A percentile compares a stretch with the other conserved stretches of the same genome.
Conservation (phyloP, 2,113 vertebrate species). For the Bos indicus region DNA sequence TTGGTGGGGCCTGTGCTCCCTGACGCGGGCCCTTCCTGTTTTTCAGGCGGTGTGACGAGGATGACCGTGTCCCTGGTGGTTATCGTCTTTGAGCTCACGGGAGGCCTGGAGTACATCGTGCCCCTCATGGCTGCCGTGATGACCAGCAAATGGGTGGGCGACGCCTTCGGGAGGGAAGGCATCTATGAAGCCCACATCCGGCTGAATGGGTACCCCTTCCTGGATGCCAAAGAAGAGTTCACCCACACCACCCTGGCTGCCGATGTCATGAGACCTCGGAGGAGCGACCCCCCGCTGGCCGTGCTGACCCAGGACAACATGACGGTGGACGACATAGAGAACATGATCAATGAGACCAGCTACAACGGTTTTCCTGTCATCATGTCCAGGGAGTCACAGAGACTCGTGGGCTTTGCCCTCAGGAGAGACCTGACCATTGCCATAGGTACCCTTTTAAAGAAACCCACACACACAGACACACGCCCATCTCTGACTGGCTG, state of each 20-base stretch:
- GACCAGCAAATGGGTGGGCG: constrained; percentile 99
- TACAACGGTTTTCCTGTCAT: constrained; percentile 99
- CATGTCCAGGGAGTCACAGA: constrained; percentile 97
- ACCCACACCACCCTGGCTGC: constrained; percentile 96
- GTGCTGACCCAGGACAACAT: constrained; percentile 98
- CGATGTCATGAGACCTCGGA: constrained; percentile 96
- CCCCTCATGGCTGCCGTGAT: constrained; percentile 99
- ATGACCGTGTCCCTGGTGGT: constrained; percentile 99
- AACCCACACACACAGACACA: fast-evolving
- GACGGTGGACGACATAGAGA: constrained; percentile 96
- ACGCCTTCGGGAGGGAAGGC: constrained; percentile 97
- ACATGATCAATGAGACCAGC: constrained; percentile 94
- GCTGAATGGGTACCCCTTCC: constrained; percentile 97
- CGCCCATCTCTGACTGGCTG: not conserved
- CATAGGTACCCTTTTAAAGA: constrained; percentile 85
- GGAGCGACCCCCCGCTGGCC: constrained; percentile 90
- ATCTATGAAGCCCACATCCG: constrained; percentile 99
- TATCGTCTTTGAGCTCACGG: constrained; percentile 98
- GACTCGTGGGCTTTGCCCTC: constrained; percentile 97
- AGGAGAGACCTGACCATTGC: constrained; percentile 98
- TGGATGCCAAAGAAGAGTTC: constrained; percentile 99
- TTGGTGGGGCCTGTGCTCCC: not conserved
- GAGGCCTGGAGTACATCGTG: constrained; percentile 98
- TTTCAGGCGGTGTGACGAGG: constrained; percentile 94
- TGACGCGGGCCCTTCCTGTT: constrained; percentile 7